Evolutionary conservation across 2,888 invertebrate genomes (phyloP), one percentile per base, ranked within the genome.

Genomic region (Heliconius hortense): DNA sequence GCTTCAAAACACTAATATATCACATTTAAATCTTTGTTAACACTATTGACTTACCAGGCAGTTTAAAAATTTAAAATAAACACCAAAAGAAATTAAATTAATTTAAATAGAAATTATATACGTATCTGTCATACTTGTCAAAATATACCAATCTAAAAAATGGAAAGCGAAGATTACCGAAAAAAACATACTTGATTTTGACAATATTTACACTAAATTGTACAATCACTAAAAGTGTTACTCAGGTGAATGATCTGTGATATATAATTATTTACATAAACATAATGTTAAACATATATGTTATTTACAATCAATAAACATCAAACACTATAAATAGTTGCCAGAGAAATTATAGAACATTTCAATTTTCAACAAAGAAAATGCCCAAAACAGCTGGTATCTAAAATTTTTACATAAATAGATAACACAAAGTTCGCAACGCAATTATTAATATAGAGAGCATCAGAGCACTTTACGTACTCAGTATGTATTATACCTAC

Each of bases 211-310:
- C 60, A 43, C 21, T 43, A 26, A 71, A 43, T 60, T 71, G 59
- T 71, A 71, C 39, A 56, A 59, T 74, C 31, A 60, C 21, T 28
- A 78, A 80, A 83, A 84, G 84, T 84, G 84, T 85, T 82, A 86
- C 84, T 84, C 82, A 84, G 86, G 86, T 86, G 85, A 88, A 87
- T 82, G 86, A 81, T 85, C 85, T 77, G 80, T 82, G 77, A 82
- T 82, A 77, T 86, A 87, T 84, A 21, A 53, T 53, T 53, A 84
- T 84, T 85, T 88, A 88, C 86, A 86, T 56, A 63, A 70, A 56
- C 69, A 35, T 63, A 62, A 53, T 24, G 53, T 24, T n/a, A 26
- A 26, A 24, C 13, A 66, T 39, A 39, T 15, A 66, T 66, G 39
- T 66, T 66, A n/a, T 66, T 66, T 13, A 39, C 39, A 39, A 10